phyloP scores from a whole-genome alignment of 2,888 invertebrate species.

The Platycnemis pennipes region DNA sequence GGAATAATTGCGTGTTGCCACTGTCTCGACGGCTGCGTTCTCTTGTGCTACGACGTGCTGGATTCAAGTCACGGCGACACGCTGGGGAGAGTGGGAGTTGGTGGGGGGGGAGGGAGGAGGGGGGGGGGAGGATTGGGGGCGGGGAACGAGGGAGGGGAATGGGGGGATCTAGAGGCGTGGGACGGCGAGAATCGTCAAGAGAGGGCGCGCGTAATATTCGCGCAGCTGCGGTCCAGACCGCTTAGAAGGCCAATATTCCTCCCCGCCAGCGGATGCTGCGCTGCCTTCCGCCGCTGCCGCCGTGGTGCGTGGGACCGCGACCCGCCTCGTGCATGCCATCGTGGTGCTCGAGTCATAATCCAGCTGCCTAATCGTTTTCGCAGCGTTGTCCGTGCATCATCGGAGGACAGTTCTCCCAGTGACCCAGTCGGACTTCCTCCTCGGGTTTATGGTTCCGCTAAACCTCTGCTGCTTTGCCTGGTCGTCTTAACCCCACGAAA shows the following conservation, averaged over 20 bases:
- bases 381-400: background rate
- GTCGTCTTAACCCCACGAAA: background rate
- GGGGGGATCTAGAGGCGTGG: background rate
- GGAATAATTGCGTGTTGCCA: background rate
- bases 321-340: background rate
- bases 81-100: background rate
- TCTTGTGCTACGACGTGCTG: background rate
- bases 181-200: background rate
- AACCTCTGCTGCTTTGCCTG: background rate
- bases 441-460: background rate
- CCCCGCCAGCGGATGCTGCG: background rate
- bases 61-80: background rate
- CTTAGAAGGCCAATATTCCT: background rate
- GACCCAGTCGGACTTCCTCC: background rate
- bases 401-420: background rate
- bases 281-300: background rate
- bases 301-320: background rate
- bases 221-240: conserved; percentile 28
- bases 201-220: background rate
- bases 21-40: background rate
- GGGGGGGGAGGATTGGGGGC: background rate
- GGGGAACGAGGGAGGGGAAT: background rate
- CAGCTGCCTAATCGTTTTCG: background rate
- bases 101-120: background rate
- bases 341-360: too few species aligned